Percentiles rank a stretch among this genome's conserved stretches.
Evolutionary conservation across 2,797 vertebrate species (phyloP).

Genomic region (Pelodytes ibericus): DNA sequence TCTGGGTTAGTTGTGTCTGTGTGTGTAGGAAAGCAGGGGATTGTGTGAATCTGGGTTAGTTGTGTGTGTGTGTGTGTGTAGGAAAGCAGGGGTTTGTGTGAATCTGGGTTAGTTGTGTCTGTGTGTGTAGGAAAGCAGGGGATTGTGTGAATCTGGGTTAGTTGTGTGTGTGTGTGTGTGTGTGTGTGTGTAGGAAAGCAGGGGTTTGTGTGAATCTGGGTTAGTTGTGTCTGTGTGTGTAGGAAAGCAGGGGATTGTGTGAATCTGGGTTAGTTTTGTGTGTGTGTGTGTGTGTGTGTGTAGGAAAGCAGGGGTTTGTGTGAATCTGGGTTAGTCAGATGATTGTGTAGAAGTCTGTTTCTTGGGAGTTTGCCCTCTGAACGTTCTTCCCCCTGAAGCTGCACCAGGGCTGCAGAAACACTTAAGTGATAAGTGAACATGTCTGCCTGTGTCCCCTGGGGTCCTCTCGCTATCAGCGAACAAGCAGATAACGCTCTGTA

Average conservation of each 20-base stretch:
- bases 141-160: too few species aligned
- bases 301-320: neutral
- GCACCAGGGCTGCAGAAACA: constrained; percentile 25
- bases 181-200: too few species aligned
- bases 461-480: constrained; percentile 28
- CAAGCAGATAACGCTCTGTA: constrained; percentile 33
- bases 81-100: too few species aligned
- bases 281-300: neutral
- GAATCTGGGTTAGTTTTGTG: neutral
- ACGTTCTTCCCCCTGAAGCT: constrained; percentile 9
- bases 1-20: too few species aligned
- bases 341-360: neutral
- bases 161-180: too few species aligned
- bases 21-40: too few species aligned
- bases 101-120: too few species aligned
- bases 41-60: too few species aligned
- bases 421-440: constrained; percentile 31
- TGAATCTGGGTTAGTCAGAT: constrained; percentile 2
- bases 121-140: too few species aligned
- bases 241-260: neutral
- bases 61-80: too few species aligned
- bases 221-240: neutral
- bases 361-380: constrained; percentile 5
- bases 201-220: neutral
- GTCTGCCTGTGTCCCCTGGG: constrained; percentile 26